Evolutionary conservation across 2,113 vertebrate species (phyloP), one percentile per base, ranked within the genome.

Genomic region (Hippocampus zosterae): DNA sequence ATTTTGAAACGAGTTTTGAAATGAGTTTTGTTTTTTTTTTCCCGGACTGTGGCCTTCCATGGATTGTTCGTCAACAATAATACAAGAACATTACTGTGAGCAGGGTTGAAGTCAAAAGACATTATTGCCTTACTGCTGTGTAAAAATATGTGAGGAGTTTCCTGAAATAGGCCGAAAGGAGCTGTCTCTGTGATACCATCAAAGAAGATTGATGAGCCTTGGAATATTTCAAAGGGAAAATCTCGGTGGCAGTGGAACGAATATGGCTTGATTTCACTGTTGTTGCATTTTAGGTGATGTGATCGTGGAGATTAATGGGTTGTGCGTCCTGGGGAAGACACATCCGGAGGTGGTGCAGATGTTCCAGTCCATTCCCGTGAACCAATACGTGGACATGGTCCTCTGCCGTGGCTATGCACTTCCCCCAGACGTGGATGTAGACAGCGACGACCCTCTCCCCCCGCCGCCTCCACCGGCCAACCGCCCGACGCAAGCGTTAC

Each of bases 321-420:
- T 80, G n/a, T 98, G 95, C 72, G 97, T 98, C 71, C 94, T 99
- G 67, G 97, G 97, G 21, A 96, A 98, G 81, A 98, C 97, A 21
- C 97, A 99, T 68, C 97, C 96, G 68, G 96, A 99, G 82, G 97
- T 99, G 82, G 97, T 99, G 78, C 95, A 96, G 91, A 98, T 98
- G 95, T 99, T 99, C 87, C 96, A 96, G 55, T 92, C 96, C 25
- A 94, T 99, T 66, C 94, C 94, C 4, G 90, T 97, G 75, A 96
- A 92, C 83, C 97, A 98, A 84, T 96, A 96, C 15, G 96, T 96
- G 79, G 96, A 93, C 90, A 95, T 99, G 94, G 95, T 96, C 23
- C 84, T 99, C 4, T 99, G 97, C 75, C 96, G 94, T 2, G 97
- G 97, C 10, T 98, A 98, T 71, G 93, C 94, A 6, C 94, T 99